Base-by-base conservation (phyloP, 2,888 invertebrate species). In the Mythimna vitellina region DNA sequence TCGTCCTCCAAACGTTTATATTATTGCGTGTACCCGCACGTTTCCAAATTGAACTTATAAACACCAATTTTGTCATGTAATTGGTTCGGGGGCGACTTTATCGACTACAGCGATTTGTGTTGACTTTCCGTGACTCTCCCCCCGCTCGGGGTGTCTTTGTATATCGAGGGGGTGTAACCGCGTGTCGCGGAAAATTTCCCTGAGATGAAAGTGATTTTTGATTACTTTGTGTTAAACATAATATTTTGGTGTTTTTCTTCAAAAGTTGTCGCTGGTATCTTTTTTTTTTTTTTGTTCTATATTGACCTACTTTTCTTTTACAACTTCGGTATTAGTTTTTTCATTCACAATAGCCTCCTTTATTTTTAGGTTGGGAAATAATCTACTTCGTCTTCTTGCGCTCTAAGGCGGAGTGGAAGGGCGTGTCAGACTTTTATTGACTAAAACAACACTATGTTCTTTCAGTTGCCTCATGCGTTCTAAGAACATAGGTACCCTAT, bases 51-150 rank as follows among this genome's bases (percentile, higher is more conserved):
- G 62, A 67, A 62, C 54, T 73, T 70, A 81, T 65, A 78, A 78
- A 73, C 58, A 78, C 60, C 75, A 71, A 73, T 83, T 83, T 75
- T 65, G 8, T 70, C 54, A 65, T 53, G 70, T 77, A 66, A 83
- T 85, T 78, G 71, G 42, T 62, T 85, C 10, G 58, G 46, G 66
- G 42, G 70, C 5, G 54, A 69, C 20, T 70, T 74, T 73, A 64
- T 42, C 20, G 56, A 63, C 64, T 65, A 32, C 69, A 81, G 29
- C 64, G 61, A 73, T 66, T 75, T 76, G 46, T 78, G 56, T 82
- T 78, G 73, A 82, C 58, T 65, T 82, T 79, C 58, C 20, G 53
- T 29, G 9, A 72, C 66, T 62, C 65, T 62, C 58, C 65, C 46
- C 57, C 62, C 60, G 49, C 68, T 57, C 58, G 51, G 65, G 64